These are phyloP conservation scores for Thereva nobilitata DNA, from an alignment of 2,888 invertebrate genomes.

Conservation along the genomic window DNA sequence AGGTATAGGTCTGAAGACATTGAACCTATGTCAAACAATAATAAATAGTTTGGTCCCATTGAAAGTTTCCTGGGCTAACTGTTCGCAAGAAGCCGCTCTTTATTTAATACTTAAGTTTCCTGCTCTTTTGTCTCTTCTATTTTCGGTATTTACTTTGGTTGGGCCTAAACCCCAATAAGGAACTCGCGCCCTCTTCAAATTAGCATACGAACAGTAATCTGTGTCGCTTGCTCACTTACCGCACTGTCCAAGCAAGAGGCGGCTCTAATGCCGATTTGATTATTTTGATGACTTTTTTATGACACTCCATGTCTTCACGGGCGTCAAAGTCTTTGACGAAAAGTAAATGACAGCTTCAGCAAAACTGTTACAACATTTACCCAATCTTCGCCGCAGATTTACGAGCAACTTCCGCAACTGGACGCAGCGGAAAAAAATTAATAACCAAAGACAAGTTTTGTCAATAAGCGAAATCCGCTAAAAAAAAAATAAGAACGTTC, in stretches of 20 bases:
- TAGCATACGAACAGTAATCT: constrained; percentile 14
- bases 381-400: too few relatives aligned
- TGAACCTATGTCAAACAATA: constrained; percentile 3
- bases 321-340: not conserved
- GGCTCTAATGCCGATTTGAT: constrained; percentile 27
- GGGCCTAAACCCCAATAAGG: not conserved
- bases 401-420: too few relatives aligned
- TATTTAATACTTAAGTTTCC: constrained; percentile 24
- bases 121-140: constrained; percentile 8
- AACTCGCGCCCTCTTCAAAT: constrained; percentile 19
- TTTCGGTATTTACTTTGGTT: constrained; percentile 16
- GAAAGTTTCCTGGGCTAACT: not conserved
- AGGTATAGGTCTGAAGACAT: not conserved
- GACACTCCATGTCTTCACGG: too few relatives aligned
- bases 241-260: constrained; percentile 9
- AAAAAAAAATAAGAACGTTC: too few relatives aligned
- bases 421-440: too few relatives aligned
- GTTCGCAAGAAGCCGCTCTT: constrained; percentile 24
- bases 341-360: not conserved
- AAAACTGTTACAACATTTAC: constrained; percentile 1
- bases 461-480: too few relatives aligned
- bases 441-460: too few relatives aligned
- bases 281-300: constrained; percentile 13
- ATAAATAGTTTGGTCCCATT: not conserved
- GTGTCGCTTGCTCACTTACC: not conserved